Evolutionary conservation across 2,888 invertebrate species (phyloP).

Genomic region (Automeris io): DNA sequence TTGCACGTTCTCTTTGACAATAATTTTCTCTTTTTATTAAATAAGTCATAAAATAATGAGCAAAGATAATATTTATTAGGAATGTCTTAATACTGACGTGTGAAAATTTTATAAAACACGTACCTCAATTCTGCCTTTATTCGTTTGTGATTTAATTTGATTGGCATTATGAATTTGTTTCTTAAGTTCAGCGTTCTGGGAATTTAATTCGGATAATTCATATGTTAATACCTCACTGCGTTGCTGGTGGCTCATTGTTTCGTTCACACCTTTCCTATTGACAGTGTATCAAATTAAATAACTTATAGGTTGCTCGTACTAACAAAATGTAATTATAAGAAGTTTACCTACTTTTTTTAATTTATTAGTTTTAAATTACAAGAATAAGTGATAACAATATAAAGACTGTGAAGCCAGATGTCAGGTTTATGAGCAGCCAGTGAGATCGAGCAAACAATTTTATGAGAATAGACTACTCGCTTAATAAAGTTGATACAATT

Average conservation of each 20-base stretch:
- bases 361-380: not conserved
- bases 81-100: too few species aligned
- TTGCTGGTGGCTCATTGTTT: slow-evolving; percentile 42
- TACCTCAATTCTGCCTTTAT: slow-evolving; percentile 47
- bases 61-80: too few species aligned
- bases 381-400: not conserved
- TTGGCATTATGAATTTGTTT: slow-evolving; percentile 46
- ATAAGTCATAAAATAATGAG: too few species aligned
- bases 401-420: too few species aligned
- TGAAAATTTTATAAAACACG: too few species aligned
- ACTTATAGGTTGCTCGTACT: not conserved
- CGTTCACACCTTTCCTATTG: slow-evolving; percentile 46
- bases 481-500: too few species aligned
- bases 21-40: too few species aligned
- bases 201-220: slow-evolving; percentile 43
- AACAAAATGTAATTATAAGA: not conserved
- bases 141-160: slow-evolving; percentile 32
- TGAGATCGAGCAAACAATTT: too few species aligned
- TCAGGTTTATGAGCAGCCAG: too few species aligned
- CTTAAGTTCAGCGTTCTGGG: slow-evolving; percentile 46
- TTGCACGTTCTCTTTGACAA: too few species aligned
- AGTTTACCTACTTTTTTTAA: too few species aligned
- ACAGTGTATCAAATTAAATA: slow-evolving; percentile 9
- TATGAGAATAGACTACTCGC: too few species aligned
- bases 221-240: slow-evolving; percentile 44